phyloP scores from a whole-genome alignment of 2,888 invertebrate genomes.

The Aporophyla lueneburgensis region DNA sequence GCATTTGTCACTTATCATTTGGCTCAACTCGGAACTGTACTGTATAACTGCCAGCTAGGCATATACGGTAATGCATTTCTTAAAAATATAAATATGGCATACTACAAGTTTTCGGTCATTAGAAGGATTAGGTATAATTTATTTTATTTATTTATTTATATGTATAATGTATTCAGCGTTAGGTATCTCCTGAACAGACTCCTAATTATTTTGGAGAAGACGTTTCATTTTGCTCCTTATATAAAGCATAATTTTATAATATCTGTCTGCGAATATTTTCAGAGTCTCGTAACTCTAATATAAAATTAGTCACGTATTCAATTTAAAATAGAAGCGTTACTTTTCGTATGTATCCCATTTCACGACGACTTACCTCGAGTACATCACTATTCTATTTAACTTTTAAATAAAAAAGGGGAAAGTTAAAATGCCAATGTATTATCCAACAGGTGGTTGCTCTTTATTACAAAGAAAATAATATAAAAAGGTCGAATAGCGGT shows the following conservation, averaged over 20 bases:
- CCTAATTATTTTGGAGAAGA: no score
- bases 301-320: slow-evolving; percentile 52
- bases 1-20: no score
- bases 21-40: no score
- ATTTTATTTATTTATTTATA: no score
- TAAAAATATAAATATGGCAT: no score
- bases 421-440: slow-evolving; percentile 57
- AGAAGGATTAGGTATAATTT: no score
- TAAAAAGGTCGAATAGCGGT: slow-evolving; percentile 49
- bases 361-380: background rate
- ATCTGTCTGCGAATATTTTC: background rate
- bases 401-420: slow-evolving; percentile 55
- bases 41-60: no score
- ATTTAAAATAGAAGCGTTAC: slow-evolving; percentile 34
- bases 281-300: slow-evolving; percentile 1
- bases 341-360: slow-evolving; percentile 29
- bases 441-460: slow-evolving; percentile 50
- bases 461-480: slow-evolving; percentile 26
- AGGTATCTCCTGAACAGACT: no score
- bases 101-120: no score
- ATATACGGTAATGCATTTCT: no score
- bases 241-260: background rate
- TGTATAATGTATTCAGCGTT: no score
- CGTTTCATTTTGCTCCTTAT: background rate
- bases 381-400: slow-evolving; percentile 55